Evolutionary conservation across 2,797 vertebrate genomes (phyloP).

Genomic region (Crocodylus rhombifer): DNA sequence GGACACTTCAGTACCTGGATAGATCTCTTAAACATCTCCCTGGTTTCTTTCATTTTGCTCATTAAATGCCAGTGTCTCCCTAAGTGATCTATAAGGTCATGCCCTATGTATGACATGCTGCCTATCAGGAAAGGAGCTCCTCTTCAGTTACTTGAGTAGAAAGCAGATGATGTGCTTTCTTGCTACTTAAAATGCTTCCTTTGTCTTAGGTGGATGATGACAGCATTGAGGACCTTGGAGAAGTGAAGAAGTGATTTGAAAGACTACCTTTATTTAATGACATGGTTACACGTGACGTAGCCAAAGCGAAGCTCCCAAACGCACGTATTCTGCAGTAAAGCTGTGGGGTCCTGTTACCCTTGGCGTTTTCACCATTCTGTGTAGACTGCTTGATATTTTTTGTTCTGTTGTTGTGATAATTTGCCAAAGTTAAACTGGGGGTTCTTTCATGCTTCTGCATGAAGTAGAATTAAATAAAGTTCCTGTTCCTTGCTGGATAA

Average conservation of each 20-base stretch:
- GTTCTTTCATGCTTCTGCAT: slow-evolving; percentile 88
- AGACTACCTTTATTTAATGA: slow-evolving; percentile 81
- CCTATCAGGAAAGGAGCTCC: fast-evolving
- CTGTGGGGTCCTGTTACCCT: slow-evolving; percentile 83
- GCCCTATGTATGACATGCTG: not conserved
- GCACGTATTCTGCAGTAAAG: slow-evolving; percentile 90
- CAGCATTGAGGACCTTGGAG: slow-evolving; percentile 97
- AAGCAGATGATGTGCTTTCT: not conserved
- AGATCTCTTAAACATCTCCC: not conserved
- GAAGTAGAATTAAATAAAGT: slow-evolving; percentile 93
- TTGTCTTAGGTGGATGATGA: slow-evolving; percentile 93
- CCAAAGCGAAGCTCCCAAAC: slow-evolving; percentile 87
- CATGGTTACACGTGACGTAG: slow-evolving; percentile 75
- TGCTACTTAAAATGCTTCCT: not conserved
- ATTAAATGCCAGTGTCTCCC: not conserved
- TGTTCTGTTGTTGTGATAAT: slow-evolving; percentile 78
- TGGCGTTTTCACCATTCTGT: slow-evolving; percentile 85
- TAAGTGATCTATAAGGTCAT: not conserved
- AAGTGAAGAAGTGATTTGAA: slow-evolving; percentile 97
- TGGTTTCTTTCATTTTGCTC: not conserved
- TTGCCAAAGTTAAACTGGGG: slow-evolving; percentile 94
- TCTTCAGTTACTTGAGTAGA: not conserved
- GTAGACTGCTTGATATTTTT: slow-evolving; percentile 86
- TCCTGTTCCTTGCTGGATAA: slow-evolving; percentile 58
- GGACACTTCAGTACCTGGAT: not conserved